Evolutionary conservation across 2,113 vertebrate species (phyloP).

Genomic region (Melanerpes formicivorus): DNA sequence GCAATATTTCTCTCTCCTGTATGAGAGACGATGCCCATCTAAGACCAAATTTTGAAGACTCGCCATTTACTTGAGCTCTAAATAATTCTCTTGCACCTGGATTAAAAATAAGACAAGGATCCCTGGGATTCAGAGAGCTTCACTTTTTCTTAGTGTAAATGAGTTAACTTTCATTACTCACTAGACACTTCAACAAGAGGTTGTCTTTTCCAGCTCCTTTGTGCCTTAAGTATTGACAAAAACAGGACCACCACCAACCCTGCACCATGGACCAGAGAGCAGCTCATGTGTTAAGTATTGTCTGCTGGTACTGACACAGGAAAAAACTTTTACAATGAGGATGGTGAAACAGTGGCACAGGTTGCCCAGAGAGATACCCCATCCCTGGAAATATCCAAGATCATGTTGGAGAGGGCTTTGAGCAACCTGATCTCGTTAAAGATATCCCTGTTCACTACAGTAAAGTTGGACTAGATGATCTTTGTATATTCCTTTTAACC

Average conservation of each 20-base stretch:
- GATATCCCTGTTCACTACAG: neutral
- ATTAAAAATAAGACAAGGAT: neutral
- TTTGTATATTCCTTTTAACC: neutral
- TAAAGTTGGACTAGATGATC: neutral
- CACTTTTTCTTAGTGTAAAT: neutral
- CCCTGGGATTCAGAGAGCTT: neutral
- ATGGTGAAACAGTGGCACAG: neutral
- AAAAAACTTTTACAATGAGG: neutral
- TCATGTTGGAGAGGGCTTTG: neutral
- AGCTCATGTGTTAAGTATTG: fast-evolving
- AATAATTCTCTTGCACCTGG: neutral
- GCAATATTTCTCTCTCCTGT: neutral
- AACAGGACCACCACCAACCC: neutral
- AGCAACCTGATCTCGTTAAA: neutral
- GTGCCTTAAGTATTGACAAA: neutral
- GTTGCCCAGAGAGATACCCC: neutral
- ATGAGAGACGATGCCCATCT: neutral
- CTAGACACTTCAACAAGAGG: neutral
- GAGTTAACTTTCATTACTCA: neutral
- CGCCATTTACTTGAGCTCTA: neutral
- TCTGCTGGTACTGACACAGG: neutral
- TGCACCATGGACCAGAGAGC: neutral
- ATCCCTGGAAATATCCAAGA: neutral
- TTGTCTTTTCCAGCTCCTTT: neutral
- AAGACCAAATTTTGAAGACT: neutral